Base-by-base conservation (phyloP, 2,888 invertebrate species). In the Pachydiplax longipennis region DNA sequence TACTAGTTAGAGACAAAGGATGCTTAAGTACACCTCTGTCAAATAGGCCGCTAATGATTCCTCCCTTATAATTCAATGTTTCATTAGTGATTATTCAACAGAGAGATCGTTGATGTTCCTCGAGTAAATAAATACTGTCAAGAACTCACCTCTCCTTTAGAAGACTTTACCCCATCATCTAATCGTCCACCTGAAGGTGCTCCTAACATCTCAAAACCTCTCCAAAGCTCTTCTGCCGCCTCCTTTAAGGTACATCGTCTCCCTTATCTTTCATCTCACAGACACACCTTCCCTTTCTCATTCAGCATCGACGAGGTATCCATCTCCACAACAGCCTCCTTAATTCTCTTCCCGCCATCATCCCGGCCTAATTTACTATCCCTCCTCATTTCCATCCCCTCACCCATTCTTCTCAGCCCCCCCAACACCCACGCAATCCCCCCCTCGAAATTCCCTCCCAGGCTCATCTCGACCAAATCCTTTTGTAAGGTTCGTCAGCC, bases 401-500 rank as follows among this genome's bases (percentile, higher is more conserved):
- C 31, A 31, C 25, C 15, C 81, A 8, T 37, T 81, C 81, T 22
- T 37, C 31, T 58, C 53, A 53, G 13, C n/a, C 81, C 22, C 40
- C 3, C 22, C 37, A 22, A 37, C 15, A 0, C 44, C 81, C 82
- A 1, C 53, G 13, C 82, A 44, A 53, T 87, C 87, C 37, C 40
- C 81, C 35, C n/a, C n/a, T n/a, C 18, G 53, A 4, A 53, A 18
- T 44, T 58, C 58, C 83, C 35, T 58, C 58, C 83, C 18, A 83
- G 53, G 83, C 58, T 83, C 58, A 31, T 58, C 58, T 58, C 58
- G 53, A 61, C 25, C 35, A 58, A 61, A 87, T 87, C 61, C 87
- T 65, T 87, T 61, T 61, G 61, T 87, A n/a, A 58, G 61, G 61
- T 61, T 61, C 61, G 87, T 61, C 87, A 87, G 87, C 87, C 58